phyloP scores from a whole-genome alignment of 30 jellyfish, hydroid and myxozoan genomes.

The Aurelia sp. region DNA sequence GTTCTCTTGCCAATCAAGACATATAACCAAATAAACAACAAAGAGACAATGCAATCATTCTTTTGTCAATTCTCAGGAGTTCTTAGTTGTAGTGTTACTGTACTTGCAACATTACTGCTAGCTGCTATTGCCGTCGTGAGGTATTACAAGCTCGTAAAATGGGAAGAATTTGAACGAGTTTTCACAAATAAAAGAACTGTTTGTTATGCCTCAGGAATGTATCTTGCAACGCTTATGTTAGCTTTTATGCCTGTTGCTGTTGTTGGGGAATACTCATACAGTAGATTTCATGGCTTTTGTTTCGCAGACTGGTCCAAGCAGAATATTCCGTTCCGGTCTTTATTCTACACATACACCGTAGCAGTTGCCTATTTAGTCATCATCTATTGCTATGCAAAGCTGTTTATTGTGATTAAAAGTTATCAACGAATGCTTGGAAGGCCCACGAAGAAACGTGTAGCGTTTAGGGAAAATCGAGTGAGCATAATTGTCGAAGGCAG shows the following conservation, averaged over 20 bases:
- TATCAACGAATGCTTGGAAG: not conserved
- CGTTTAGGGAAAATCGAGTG: too few species aligned
- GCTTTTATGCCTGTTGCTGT: not conserved
- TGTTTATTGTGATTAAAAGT: not conserved
- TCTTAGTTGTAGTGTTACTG: not conserved
- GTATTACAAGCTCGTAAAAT: not conserved
- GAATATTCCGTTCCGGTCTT: not conserved
- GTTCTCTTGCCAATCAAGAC: slow-evolving; percentile 2
- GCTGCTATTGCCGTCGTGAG: not conserved
- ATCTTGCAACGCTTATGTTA: not conserved
- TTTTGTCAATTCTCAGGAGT: slow-evolving; percentile 1
- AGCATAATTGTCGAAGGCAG: too few species aligned
- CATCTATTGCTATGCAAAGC: not conserved
- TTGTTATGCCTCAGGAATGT: not conserved
- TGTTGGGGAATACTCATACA: not conserved
- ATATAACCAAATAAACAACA: not conserved
- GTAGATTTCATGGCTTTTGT: slow-evolving; percentile 2
- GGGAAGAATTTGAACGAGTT: not conserved
- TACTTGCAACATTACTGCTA: not conserved
- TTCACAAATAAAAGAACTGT: not conserved
- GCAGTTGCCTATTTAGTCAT: not conserved
- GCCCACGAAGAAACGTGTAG: too few species aligned
- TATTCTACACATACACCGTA: not conserved
- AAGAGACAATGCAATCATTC: not conserved
- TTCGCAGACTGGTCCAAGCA: not conserved